Evolutionary conservation across 2,797 vertebrate genomes (phyloP).

Genomic region (Apogon talboti): DNA sequence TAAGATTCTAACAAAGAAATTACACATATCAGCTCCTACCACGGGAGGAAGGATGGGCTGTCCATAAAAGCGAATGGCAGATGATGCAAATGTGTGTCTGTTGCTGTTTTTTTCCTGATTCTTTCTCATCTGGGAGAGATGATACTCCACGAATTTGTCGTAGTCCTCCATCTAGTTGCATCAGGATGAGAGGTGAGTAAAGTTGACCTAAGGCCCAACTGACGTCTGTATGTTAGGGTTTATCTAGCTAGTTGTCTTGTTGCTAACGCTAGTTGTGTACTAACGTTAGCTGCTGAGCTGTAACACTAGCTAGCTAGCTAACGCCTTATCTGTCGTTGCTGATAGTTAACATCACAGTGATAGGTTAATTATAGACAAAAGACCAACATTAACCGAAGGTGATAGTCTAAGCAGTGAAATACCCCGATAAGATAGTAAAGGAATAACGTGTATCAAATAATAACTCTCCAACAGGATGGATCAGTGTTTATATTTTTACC

Average conservation of each 20-base stretch:
- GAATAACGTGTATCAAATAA: neutral
- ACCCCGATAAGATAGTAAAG: neutral
- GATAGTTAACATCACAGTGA: neutral
- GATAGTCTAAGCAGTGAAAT: neutral
- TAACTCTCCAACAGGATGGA: neutral
- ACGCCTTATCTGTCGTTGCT: neutral
- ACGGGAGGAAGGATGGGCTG: constrained; percentile 77
- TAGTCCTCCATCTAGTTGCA: constrained; percentile 80
- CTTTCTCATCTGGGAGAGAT: constrained; percentile 43
- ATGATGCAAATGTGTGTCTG: constrained; percentile 43
- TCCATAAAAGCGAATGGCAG: constrained; percentile 78
- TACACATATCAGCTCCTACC: constrained; percentile 62
- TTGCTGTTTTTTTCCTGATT: constrained; percentile 26
- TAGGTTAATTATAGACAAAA: neutral
- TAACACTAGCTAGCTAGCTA: constrained; percentile 25
- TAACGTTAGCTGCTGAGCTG: neutral
- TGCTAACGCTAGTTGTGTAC: constrained; percentile 22
- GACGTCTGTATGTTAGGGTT: neutral
- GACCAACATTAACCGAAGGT: neutral
- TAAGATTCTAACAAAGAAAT: no score
- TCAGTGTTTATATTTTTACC: constrained; percentile 79
- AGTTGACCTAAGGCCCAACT: neutral
- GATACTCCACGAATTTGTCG: constrained; percentile 70
- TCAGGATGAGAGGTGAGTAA: neutral
- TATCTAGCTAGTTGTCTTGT: neutral